Evolutionary conservation across 2,888 invertebrate genomes (phyloP), one percentile per base, ranked within the genome.

Genomic region (Noctua comes): DNA sequence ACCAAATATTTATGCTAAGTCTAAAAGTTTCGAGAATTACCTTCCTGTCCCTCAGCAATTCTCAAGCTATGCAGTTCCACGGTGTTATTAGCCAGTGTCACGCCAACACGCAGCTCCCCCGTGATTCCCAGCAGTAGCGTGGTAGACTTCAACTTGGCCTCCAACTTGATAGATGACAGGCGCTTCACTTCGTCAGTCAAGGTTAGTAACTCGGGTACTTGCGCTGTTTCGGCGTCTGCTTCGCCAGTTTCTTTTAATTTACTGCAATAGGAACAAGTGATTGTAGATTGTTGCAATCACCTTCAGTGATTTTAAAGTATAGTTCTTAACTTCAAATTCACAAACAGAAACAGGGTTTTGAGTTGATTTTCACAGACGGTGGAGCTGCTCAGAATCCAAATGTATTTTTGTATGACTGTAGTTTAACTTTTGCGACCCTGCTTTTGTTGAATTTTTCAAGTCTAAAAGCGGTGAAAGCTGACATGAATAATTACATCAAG

Each of bases 131-230:
- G 93, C 51, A 98, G 94, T 5, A 98, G 92, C 88, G 98, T 97
- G 1, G 98, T 95, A 0, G 98, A 97, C 93, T 98, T 98, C 57
- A 98, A 95, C 95, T 98, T 98, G n/a, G 97, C 97, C 0, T 97
- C 95, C 27, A 97, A 93, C 92, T 98, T 98, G 8, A 98, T 96
- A 8, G 97, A 96, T 1, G 98, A 97, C 27, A 98, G 93, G 54
- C 98, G 96, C 87, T 97, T 97, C 0, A 99, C 98, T 95, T 98
- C 98, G 92, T 99, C 99, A 1, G 97, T 97, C 6, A 99, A 94
- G 31, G 97, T 97, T 10, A 98, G 91, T 0, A 95, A 74, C 80
- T 95, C 94, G 0, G 95, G 91, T 6, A 95, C 90, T 54, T 95
- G 95, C 13, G 91, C 85, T 0, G 92, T 81, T 31, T 94, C 95